Conservation (phyloP, 2,113 vertebrate species). For the Chaetura pelagica region DNA sequence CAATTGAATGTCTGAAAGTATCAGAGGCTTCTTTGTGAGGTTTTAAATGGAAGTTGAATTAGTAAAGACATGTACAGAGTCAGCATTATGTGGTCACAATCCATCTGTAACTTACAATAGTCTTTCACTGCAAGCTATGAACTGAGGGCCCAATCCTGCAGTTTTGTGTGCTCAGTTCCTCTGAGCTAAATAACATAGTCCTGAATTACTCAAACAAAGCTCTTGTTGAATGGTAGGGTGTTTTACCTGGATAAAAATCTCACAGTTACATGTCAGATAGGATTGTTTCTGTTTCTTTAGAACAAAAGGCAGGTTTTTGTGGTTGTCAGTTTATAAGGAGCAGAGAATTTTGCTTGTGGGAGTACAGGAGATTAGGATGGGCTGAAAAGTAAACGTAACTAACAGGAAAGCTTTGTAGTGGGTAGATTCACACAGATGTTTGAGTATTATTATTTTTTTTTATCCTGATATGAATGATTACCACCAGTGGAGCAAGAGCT, state of each 20-base stretch:
- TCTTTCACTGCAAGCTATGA: neutral
- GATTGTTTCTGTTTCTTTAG: neutral
- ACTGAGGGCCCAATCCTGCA: neutral
- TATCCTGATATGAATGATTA: neutral
- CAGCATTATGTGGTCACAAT: conserved; percentile 47
- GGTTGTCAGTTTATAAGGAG: neutral
- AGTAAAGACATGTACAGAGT: conserved; percentile 54
- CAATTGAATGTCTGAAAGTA: conserved; percentile 36
- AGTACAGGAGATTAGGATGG: neutral
- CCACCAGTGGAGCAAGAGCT: neutral
- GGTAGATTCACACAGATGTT: neutral
- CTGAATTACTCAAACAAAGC: neutral
- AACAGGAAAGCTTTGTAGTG: neutral
- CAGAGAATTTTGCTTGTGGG: neutral
- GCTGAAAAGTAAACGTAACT: neutral
- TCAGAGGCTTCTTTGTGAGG: conserved; percentile 68
- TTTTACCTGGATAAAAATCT: neutral
- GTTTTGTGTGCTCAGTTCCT: neutral
- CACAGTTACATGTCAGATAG: neutral
- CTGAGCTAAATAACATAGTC: neutral
- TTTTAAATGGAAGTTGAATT: conserved; percentile 66
- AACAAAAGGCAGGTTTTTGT: neutral
- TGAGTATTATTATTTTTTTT: neutral
- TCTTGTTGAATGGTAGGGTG: neutral
- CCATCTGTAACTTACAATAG: neutral